Base-by-base conservation (phyloP, 2,888 invertebrate genomes). In the Heteromyza rotundicornis region DNA sequence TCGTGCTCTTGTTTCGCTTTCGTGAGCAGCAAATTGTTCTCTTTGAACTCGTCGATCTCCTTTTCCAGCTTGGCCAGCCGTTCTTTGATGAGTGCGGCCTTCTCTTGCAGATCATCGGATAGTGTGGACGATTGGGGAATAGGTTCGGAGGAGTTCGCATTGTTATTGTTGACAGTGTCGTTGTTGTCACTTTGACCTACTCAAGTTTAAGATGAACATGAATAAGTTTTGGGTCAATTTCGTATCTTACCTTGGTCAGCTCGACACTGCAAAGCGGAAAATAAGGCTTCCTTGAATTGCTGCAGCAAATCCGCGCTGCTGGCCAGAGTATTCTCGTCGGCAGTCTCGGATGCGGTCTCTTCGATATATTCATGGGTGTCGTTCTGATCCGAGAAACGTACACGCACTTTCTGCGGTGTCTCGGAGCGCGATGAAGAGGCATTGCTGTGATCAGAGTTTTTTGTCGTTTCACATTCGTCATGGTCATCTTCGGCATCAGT, bases 51-150 rank as follows among this genome's bases (percentile, higher is more conserved):
- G 53, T 84, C 81, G 32, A 89, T 88, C 78, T 88, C 91, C 60
- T 85, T 84, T 81, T 92, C 90, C 40, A 92, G 80, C 76, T 90
- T 90, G 47, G 83, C 74, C 0, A 92, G 83, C 55, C 90, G 88
- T 17, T 83, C 84, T 79, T 88, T 80, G 16, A 79, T 71, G 3
- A 76, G 55, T 55, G 75, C 66, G 0, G 76, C 72, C 62, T 78
- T 72, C 7, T 59, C 63, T 55, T 77, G 74, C 16, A 79, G 62
- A 14, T 79, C 77, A 24, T 67, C 59, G 0, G 71, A 65, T 1
- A 74, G 20, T 0, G 68, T 19, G 62, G 44, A 12, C 22, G n/a
- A 23, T 59, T 40, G 1, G 8, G 23, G n/a, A n/a, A n/a, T 3
- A 49, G 20, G 2, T 5, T 32, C 20, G 27, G 17, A 24, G 24